These are phyloP conservation scores for Cnemophilus loriae DNA, from an alignment of 2,113 vertebrate genomes.

Conservation along the genomic window DNA sequence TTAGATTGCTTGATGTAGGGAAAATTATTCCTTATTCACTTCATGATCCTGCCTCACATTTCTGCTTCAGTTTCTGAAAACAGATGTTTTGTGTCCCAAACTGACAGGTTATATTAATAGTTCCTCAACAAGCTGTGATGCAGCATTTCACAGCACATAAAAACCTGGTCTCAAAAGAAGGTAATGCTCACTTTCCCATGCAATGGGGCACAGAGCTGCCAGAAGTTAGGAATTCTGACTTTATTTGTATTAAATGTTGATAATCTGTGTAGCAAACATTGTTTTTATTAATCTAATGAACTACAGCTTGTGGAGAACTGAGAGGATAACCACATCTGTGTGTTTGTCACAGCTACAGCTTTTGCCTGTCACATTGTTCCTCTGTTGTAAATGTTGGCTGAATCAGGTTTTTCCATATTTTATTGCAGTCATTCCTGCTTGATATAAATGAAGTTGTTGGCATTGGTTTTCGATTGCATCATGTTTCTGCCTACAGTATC, in stretches of 20 bases:
- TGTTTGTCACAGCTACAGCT: background rate
- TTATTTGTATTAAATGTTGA: background rate
- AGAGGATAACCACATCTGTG: background rate
- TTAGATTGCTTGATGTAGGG: background rate
- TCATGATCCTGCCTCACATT: background rate
- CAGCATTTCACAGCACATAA: background rate
- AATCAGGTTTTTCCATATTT: background rate
- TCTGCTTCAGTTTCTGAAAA: background rate
- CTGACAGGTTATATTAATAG: background rate
- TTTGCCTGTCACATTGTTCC: background rate
- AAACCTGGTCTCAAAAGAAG: background rate
- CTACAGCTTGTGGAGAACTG: background rate
- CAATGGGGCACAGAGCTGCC: background rate
- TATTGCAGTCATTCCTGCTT: background rate
- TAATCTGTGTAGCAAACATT: background rate
- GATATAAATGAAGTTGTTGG: background rate
- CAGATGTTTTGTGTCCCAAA: background rate
- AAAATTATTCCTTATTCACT: slow-evolving; percentile 14
- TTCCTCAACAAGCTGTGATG: background rate
- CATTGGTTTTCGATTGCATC: background rate
- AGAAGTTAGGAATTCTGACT: background rate
- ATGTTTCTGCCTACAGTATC: background rate
- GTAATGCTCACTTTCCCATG: background rate
- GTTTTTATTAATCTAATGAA: background rate
- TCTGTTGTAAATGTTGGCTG: background rate